These are phyloP conservation scores for Coranthus polyacanthus DNA, from an alignment of 2,797 vertebrate genomes.

Conservation along the genomic window DNA sequence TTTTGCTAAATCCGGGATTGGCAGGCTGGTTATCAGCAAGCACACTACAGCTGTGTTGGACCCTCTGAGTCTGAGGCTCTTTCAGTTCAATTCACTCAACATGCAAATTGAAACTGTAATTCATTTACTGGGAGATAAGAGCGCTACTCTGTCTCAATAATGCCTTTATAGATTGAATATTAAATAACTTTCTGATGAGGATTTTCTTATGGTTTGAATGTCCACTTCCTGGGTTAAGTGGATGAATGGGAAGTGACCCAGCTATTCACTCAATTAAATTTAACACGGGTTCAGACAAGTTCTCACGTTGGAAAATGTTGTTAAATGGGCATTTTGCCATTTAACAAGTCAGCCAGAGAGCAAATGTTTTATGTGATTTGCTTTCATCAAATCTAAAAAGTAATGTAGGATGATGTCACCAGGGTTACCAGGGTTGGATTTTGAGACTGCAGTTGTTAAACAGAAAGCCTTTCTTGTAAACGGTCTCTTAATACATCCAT, in stretches of 20 bases:
- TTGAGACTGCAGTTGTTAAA: neutral
- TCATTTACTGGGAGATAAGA: conserved; percentile 76
- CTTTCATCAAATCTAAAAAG: neutral
- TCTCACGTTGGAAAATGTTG: neutral
- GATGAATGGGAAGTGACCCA: conserved; percentile 42
- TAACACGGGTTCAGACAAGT: neutral
- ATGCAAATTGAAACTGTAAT: conserved; percentile 80
- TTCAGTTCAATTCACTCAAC: conserved; percentile 73
- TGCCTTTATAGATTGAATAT: conserved; percentile 71
- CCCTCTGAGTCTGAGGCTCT: conserved; percentile 56
- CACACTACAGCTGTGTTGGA: conserved; percentile 49
- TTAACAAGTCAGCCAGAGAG: no score
- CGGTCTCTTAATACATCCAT: no score
- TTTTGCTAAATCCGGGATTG: conserved; percentile 43
- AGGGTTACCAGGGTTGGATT: neutral
- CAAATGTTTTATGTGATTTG: neutral
- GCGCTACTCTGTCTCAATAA: conserved; percentile 70
- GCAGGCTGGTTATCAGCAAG: conserved; percentile 60
- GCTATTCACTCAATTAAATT: conserved; percentile 10
- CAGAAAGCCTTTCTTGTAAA: neutral
- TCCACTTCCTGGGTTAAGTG: conserved; percentile 55
- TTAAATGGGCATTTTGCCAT: neutral
- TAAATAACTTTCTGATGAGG: conserved; percentile 60
- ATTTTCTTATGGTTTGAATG: conserved; percentile 57
- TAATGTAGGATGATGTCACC: conserved; percentile 6